Evolutionary conservation across 2,113 vertebrate species (phyloP), one percentile per base, ranked within the genome.

Genomic region (Pollimyrus isidori): DNA sequence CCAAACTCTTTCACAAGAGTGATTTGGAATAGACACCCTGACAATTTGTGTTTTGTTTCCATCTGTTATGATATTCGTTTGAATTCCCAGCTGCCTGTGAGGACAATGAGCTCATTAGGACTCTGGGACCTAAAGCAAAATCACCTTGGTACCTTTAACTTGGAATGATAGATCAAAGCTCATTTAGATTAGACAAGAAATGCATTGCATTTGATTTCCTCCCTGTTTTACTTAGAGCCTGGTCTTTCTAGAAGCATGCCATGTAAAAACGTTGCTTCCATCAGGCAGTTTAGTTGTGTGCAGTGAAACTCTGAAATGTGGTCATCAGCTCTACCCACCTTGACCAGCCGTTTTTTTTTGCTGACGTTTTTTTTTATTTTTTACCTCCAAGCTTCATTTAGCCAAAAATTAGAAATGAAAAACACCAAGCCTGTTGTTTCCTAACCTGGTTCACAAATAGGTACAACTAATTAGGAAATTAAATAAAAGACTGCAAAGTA

Each of bases 1-100:
- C 87, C 1, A 53, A 86, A 48, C 5, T 39, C 88, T 89, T 65
- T 82, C 39, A 19, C 76, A 83, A 83, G 26, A 90, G 17, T 87
- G 92, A 89, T 90, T 80, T 80, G 89, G 76, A 65, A 73, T 92
- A 90, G 90, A 39, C 88, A 83, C 65, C 91, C 45, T 10, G n/a
- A 6, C 86, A 17, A 58, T 89, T 56, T 87, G 80, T 89, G 58
- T 90, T 82, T n/a, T 82, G 76, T 58, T 89, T 39, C 23, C 73
- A 7, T 48, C 87, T 46, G 21, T 88, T 45, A 46, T 2, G 26
- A 42, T 87, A 45, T 87, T 45, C 21, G 39, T 87, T 46, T 23
- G 26, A 45, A 17, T 49, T 26, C 86, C 49, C 11, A 39, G n/a
- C 35, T 17, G 26, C 26, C n/a, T n/a, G n/a, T 69, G 3, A 23